Evolutionary conservation across 2,797 vertebrate species (phyloP), one percentile per base, ranked within the genome.

Genomic region (Spheniscus humboldti): DNA sequence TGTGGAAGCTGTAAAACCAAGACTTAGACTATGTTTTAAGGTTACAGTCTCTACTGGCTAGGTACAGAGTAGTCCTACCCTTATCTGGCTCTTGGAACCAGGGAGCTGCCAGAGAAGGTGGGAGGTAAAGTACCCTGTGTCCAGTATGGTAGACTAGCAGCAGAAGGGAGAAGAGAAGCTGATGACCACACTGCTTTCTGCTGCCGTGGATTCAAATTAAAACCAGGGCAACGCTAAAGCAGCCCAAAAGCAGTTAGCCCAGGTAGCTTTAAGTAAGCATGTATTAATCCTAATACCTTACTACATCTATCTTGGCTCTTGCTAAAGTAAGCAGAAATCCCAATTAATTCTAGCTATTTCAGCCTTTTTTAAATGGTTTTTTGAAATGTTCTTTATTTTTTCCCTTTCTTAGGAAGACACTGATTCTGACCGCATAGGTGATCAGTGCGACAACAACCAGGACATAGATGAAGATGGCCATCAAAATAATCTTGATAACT

Each of bases 401-500:
- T 41, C 19, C 52, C 6, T 62, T 77, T 90, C 31, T 56, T 73
- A 99, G 99, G 97, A 99, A 59, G 99, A 99, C 97, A 98, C 99
- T 0, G 99, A 99, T 97, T 99, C 99, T 25, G 99, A 99, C 96
- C 99, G 76, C 45, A 97, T 99, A 64, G 99, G 99, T 91, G 99
- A 99, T 96, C 98, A 99, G 68, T 99, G 99, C 18, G 99, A 99
- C 98, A 99, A 98, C 98, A 99, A 99, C 96, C 99, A 99, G 97
- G 99, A 99, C 96, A 99, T 99, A 93, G 99, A 99, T 50, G 99
- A 99, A 94, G 99, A 99, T 13, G 99, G 99, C 50, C 99, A 99
- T 98, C 99, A 99, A 98, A 99, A 99, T 98, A 99, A 99, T 92
- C 98, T 99, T 97, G 99, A 99, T 98, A 99, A 99, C 97, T 99